A percentile compares a stretch with the other conserved stretches of the same genome.
Conservation (phyloP, 2,797 vertebrate genomes). For the Nothura maculosa region DNA sequence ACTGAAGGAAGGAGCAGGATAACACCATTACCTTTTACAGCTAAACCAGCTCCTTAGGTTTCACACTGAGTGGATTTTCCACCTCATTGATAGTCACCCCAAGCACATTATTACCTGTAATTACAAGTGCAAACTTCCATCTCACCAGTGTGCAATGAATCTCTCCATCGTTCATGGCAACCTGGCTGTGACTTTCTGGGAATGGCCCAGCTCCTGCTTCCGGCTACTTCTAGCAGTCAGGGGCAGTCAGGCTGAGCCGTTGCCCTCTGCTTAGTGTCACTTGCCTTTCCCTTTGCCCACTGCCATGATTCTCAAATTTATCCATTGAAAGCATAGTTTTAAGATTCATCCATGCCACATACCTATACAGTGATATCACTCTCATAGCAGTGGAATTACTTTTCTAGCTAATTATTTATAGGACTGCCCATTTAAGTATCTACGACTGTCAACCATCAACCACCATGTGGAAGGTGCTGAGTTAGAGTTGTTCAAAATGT, state of each 20-base stretch:
- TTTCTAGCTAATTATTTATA: background rate
- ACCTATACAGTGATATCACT: background rate
- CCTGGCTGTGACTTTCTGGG: background rate
- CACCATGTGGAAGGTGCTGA: background rate
- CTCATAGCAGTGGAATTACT: background rate
- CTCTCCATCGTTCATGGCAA: background rate
- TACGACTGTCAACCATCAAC: background rate
- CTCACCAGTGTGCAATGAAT: background rate
- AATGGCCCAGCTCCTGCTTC: background rate
- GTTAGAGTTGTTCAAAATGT: background rate
- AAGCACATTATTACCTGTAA: background rate
- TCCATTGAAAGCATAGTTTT: background rate
- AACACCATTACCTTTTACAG: background rate
- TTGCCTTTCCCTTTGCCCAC: background rate
- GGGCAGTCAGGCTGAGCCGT: background rate
- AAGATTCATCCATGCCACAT: background rate
- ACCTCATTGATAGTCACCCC: background rate
- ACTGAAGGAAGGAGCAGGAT: background rate
- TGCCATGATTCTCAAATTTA: background rate
- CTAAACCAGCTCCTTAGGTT: background rate
- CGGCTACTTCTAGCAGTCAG: background rate
- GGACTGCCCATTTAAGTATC: background rate
- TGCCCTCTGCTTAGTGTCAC: rapidly evolving
- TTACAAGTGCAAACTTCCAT: background rate
- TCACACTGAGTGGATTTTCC: background rate